Percentiles rank a stretch among this genome's conserved stretches.
Evolutionary conservation across 2,888 invertebrate species (phyloP).

Genomic region (Drosophila fungiperda): DNA sequence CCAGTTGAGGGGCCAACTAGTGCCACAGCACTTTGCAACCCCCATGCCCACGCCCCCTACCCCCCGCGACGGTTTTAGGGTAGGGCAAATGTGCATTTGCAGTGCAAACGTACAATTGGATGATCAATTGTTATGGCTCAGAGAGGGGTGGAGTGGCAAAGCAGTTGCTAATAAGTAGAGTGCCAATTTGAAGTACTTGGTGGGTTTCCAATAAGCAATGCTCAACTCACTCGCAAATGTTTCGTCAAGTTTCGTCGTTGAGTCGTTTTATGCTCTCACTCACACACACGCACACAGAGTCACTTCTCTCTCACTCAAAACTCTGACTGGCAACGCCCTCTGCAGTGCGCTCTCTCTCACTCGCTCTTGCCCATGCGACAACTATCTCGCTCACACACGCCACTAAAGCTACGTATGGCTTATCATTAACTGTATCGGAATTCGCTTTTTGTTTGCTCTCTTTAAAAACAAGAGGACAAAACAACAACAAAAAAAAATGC

Average conservation of each 20-base stretch:
- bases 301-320: slow-evolving; percentile 41
- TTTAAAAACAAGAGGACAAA: slow-evolving; percentile 25
- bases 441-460: slow-evolving; percentile 55
- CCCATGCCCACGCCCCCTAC: not conserved
- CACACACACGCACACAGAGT: slow-evolving; percentile 4
- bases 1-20: slow-evolving; percentile 79
- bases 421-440: slow-evolving; percentile 81
- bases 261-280: slow-evolving; percentile 29
- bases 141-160: not conserved
- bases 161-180: slow-evolving; percentile 50
- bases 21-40: slow-evolving; percentile 73
- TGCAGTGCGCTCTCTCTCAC: slow-evolving; percentile 22
- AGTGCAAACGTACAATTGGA: slow-evolving; percentile 84
- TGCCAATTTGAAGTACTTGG: slow-evolving; percentile 25
- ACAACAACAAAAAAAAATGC: slow-evolving; percentile 6
- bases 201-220: slow-evolving; percentile 44
- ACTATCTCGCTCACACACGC: slow-evolving; percentile 32
- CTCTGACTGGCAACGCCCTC: slow-evolving; percentile 48
- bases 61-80: slow-evolving; percentile 13
- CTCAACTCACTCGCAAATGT: slow-evolving; percentile 37
- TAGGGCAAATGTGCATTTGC: slow-evolving; percentile 50
- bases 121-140: slow-evolving; percentile 66
- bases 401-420: slow-evolving; percentile 35
- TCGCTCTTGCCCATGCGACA: slow-evolving; percentile 23
- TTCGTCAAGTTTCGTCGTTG: slow-evolving; percentile 59